Conservation (phyloP, 2,797 vertebrate species). For the Carduelis carduelis region DNA sequence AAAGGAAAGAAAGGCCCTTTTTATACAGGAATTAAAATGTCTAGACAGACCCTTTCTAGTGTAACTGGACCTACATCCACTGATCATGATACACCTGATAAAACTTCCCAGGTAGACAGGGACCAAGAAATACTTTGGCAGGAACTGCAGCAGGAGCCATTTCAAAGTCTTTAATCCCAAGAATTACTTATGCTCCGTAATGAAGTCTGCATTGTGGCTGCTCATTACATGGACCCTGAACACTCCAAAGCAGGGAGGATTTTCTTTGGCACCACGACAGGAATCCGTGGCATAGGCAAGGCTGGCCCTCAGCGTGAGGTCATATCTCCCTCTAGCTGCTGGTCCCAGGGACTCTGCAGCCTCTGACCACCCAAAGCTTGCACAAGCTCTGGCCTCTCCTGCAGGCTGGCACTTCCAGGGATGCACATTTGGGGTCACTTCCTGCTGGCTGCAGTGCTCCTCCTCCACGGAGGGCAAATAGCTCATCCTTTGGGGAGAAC, state of each 20-base stretch:
- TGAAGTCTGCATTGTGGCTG: background rate
- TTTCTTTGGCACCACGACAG: background rate
- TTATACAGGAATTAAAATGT: constrained; percentile 1
- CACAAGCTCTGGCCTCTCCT: background rate
- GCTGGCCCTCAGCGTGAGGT: constrained; percentile 27
- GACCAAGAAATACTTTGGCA: constrained; percentile 1
- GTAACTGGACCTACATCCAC: background rate
- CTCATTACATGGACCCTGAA: background rate
- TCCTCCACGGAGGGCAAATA: background rate
- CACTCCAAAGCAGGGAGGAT: background rate
- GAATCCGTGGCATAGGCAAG: background rate
- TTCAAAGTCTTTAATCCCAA: background rate
- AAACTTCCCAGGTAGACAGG: constrained; percentile 19
- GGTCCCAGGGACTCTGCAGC: constrained; percentile 32
- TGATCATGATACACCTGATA: background rate
- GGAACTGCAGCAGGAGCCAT: constrained; percentile 22
- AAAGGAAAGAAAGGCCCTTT: background rate
- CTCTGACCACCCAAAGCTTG: background rate
- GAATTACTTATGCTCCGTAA: background rate
- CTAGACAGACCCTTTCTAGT: constrained; percentile 30
- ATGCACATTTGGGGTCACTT: background rate
- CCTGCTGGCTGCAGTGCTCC: background rate
- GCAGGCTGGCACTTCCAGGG: accelerated
- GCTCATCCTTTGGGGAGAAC: background rate
- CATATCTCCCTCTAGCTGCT: constrained; percentile 67